Conservation (phyloP, 2,113 vertebrate species). For the zebrafish (Danio rerio) region DNA sequence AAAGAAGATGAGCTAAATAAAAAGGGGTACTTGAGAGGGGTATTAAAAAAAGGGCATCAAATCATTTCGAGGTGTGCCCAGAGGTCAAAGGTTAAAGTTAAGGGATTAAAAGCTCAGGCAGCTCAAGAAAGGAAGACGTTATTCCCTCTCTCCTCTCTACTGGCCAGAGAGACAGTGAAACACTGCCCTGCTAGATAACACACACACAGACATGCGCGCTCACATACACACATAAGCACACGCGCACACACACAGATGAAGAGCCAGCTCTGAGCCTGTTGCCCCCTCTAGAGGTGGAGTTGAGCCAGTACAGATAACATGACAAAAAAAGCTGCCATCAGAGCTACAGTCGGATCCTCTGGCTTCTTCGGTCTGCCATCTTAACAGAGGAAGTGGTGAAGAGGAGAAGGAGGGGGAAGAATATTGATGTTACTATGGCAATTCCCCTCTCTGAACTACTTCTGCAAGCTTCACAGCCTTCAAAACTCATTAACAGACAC, state of each 20-base stretch:
- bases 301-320: constrained; percentile 37
- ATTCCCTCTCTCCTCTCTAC: constrained; percentile 19
- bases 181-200: neutral
- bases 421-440: constrained; percentile 64
- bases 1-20: constrained; percentile 25
- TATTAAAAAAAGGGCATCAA: constrained; percentile 34
- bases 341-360: constrained; percentile 15
- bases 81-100: constrained; percentile 33
- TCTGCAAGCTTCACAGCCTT: constrained; percentile 60
- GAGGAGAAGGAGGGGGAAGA: constrained; percentile 60
- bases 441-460: constrained; percentile 63
- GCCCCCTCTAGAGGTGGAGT: constrained; percentile 31
- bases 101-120: constrained; percentile 40
- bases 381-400: constrained; percentile 42
- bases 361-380: constrained; percentile 39
- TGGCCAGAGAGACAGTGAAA: constrained; percentile 6
- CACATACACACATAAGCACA: neutral
- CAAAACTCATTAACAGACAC: constrained; percentile 61
- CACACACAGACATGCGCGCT: neutral
- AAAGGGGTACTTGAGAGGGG: neutral
- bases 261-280: constrained; percentile 33
- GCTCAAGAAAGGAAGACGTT: constrained; percentile 30
- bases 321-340: constrained; percentile 22
- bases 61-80: constrained; percentile 42
- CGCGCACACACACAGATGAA: neutral